Base-by-base conservation (phyloP, 2,113 vertebrate species). In the Epinephelus lanceolatus region DNA sequence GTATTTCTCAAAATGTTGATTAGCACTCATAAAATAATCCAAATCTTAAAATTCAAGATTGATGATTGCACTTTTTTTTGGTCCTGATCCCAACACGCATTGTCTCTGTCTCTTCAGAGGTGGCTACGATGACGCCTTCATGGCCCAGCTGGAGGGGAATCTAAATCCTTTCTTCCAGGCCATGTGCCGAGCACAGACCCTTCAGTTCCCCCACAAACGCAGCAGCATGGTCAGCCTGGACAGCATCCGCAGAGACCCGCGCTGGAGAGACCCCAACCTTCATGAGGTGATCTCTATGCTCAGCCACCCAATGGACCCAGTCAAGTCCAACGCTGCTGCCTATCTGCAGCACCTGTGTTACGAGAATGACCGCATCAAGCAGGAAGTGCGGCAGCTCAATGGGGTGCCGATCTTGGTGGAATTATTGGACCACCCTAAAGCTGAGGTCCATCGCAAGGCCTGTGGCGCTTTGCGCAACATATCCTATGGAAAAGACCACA, bases 311-410 rank as follows among this genome's bases (percentile, higher is more conserved):
- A 97, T 99, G 71, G 98, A 99, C 88, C 98, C 98, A 0, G 98
- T 99, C 85, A 99, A 99, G 88, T 98, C 98, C 0, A 99, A 99
- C 0, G 98, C 98, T 0, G 98, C 98, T 0, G 98, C 98, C 70
- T 99, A 99, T 70, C 94, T 99, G 8, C 98, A 99, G 93, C 98
- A 99, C 92, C 96, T 99, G 68, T 99, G 98, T 92, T 99, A 99
- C 0, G 98, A 99, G 93, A 99, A 99, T 0, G 98, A 99, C 80
- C 96, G 96, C 19, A 94, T 98, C 74, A 99, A 99, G 81, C 97
- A 97, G 80, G 98, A 98, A 0, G 97, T 99, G 19, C 94, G 98
- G 63, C 97, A 98, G 88, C 95, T 99, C 11, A 96, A 97, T 17
- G 98, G 98, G 0, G 97, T 99, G 53, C 98, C 98, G 0, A 95